phyloP scores from a whole-genome alignment of 2,888 invertebrate genomes.

The Entomobrya multifasciata region DNA sequence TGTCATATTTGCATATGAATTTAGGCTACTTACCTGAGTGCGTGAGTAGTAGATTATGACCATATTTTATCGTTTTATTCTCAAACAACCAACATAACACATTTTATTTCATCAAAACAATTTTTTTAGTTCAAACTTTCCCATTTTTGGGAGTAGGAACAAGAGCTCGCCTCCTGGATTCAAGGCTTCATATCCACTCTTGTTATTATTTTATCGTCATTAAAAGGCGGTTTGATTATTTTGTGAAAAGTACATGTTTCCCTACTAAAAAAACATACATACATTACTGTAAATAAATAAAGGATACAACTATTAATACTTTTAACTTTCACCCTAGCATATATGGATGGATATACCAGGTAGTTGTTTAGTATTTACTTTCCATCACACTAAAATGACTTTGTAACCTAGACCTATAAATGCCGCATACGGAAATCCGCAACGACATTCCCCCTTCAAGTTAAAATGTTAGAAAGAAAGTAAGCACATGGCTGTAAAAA shows the following conservation, averaged over 20 bases:
- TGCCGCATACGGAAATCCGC: slow-evolving; percentile 64
- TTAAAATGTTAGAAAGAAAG: neutral
- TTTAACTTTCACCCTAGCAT: neutral
- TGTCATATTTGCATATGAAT: neutral
- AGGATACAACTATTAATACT: too few species aligned
- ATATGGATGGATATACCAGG: too few species aligned
- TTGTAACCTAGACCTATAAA: slow-evolving; percentile 69
- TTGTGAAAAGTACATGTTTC: too few species aligned
- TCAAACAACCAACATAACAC: neutral
- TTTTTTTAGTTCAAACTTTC: neutral
- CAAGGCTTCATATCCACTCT: neutral
- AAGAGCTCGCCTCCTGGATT: neutral
- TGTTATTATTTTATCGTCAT: neutral
- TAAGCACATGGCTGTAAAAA: neutral
- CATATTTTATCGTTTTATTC: neutral
- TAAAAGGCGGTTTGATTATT: neutral
- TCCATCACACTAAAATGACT: slow-evolving; percentile 5
- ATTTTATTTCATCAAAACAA: neutral
- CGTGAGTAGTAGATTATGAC: neutral
- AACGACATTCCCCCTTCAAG: slow-evolving; percentile 53
- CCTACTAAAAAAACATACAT: neutral
- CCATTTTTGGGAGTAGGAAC: neutral
- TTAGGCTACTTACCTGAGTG: neutral
- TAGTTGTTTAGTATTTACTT: too few species aligned
- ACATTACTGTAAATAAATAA: neutral